Evolutionary conservation across 2,113 vertebrate genomes (phyloP).

Genomic region (Crotalus viridis): DNA sequence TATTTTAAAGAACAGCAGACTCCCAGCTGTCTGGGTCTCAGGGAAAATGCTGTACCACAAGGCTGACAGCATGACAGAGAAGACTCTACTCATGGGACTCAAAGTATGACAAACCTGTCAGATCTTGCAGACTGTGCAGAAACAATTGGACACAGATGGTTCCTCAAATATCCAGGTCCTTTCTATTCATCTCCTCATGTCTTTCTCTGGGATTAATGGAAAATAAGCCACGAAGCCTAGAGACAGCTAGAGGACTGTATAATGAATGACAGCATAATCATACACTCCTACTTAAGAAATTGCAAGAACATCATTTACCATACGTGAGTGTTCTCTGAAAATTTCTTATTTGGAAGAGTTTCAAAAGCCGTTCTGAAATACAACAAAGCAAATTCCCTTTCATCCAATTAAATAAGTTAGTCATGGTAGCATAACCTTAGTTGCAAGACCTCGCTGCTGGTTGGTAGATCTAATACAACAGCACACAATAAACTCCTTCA

Average conservation of each 20-base stretch:
- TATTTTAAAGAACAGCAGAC: background rate
- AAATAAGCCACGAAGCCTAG: background rate
- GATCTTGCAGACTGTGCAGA: background rate
- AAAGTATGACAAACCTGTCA: background rate
- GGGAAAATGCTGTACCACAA: background rate
- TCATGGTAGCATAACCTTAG: background rate
- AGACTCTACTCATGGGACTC: background rate
- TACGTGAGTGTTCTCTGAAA: background rate
- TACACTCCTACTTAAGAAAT: background rate
- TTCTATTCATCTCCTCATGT: background rate
- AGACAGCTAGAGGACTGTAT: background rate
- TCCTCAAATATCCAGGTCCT: background rate
- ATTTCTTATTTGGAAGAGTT: background rate
- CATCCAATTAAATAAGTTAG: background rate
- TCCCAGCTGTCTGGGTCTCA: background rate
- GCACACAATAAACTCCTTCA: background rate
- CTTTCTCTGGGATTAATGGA: background rate
- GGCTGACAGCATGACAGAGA: background rate
- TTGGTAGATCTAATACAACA: background rate
- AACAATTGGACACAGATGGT: background rate
- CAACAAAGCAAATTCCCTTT: background rate
- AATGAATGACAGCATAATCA: background rate
- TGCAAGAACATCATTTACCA: background rate
- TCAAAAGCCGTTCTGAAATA: background rate
- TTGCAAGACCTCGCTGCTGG: background rate